Base-by-base conservation (phyloP, 37 sponge, comb jelly and placozoan genomes). In the Aphrocallistes beatrix region DNA sequence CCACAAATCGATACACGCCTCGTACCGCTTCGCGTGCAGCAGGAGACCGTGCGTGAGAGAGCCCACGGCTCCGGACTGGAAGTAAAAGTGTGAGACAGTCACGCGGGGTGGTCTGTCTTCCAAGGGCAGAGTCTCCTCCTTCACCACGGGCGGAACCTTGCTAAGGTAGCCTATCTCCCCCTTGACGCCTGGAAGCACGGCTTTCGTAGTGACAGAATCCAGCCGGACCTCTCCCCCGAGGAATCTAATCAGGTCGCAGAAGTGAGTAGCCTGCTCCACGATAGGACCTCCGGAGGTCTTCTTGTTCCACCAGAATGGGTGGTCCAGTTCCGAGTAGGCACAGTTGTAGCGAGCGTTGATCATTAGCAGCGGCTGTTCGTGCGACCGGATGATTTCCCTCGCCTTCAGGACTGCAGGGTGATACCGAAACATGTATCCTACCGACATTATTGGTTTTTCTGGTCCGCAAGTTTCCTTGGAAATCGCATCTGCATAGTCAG, bases 221-320 rank as follows among this genome's bases (percentile, higher is more conserved):
- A 36, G 0, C 0, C 25, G 0, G 0, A 89, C 90, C 25, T 93
- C 90, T 6, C 94, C 94, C 23, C 83, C 94, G 42, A 94, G 42
- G 37, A 88, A 94, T 19, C 94, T 84, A 30, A 91, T 37, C 36
- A 94, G 85, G 51, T 94, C 94, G 85, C 94, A 94, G 51, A 94
- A 94, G 81, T 94, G 94, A 32, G 94, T 94, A 8, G 92, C 94
- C 84, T 94, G 94, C 81, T 94, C 94, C n/a, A 94, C 90, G 49
- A 94, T 89, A 16, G 94, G 94, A 6, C 94, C 94, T 0, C 92
- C 94, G 39, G 90, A 91, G 36, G 75, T 37, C 8, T n/a, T 42
- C 50, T 39, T 83, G 84, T 91, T 51, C 94, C 94, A 94, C 94
- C 92, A 91, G 42, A 88, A 85, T 1, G 90, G 89, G 38, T 88